Percentiles rank a stretch among this genome's conserved stretches.
These are phyloP conservation scores for Dipodomys ordii DNA, from an alignment of 2,113 vertebrate genomes.

Conservation along the genomic window DNA sequence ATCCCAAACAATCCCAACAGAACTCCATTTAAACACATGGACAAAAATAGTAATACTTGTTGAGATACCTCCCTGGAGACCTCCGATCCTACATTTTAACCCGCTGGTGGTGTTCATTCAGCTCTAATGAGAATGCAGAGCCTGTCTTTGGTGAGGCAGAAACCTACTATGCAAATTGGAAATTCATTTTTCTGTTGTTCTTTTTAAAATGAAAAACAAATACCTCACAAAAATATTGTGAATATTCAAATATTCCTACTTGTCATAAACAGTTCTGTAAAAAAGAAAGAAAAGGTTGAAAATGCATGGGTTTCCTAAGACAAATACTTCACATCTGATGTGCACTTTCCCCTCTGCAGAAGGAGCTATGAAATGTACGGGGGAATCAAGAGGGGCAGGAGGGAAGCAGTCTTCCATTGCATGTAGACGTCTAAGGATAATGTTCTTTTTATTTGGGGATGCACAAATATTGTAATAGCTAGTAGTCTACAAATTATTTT, in stretches of 20 bases:
- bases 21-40: background rate
- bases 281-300: background rate
- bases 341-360: background rate
- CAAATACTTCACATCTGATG: no score
- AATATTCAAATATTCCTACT: background rate
- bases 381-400: background rate
- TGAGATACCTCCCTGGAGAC: background rate
- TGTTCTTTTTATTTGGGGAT: background rate
- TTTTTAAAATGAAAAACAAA: background rate
- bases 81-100: background rate
- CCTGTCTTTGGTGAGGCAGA: background rate
- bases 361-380: background rate
- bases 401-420: background rate
- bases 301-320: background rate
- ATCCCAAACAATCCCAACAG: background rate
- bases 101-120: background rate
- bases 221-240: background rate
- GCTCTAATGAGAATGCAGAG: background rate
- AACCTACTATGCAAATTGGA: background rate
- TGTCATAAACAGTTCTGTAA: background rate
- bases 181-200: background rate
- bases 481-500: background rate
- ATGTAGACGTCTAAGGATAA: background rate
- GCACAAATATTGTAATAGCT: background rate
- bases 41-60: background rate